A percentile compares a stretch with the other conserved stretches of the same genome.
Evolutionary conservation across 2,797 vertebrate genomes (phyloP).

Genomic region (Sebastolobus altivelis): DNA sequence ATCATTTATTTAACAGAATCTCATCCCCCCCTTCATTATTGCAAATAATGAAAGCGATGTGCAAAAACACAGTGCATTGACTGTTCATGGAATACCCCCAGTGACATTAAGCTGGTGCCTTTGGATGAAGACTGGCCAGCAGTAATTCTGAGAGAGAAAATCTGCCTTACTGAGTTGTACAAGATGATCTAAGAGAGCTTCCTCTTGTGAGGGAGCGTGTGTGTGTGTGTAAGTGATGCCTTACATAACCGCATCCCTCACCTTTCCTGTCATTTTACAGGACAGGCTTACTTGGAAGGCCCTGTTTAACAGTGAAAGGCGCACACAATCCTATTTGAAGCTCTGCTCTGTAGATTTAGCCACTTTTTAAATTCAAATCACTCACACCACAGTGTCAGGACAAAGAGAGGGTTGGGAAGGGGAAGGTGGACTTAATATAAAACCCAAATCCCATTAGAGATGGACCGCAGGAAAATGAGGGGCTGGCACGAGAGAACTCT

Average conservation of each 20-base stretch:
- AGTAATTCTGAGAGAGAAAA: slow-evolving; percentile 33
- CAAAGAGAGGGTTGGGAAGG: slow-evolving; percentile 64
- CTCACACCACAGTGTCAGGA: slow-evolving; percentile 77
- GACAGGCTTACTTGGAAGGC: slow-evolving; percentile 78
- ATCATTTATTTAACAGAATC: slow-evolving; percentile 55
- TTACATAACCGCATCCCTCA: slow-evolving; percentile 78
- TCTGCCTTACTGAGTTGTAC: slow-evolving; percentile 21
- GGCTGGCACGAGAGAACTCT: slow-evolving; percentile 81
- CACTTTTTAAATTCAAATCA: slow-evolving; percentile 86
- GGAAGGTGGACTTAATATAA: slow-evolving; percentile 84
- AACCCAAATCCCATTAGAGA: slow-evolving; percentile 89
- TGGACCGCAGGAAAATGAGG: slow-evolving; percentile 83
- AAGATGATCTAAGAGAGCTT: slow-evolving; percentile 33
- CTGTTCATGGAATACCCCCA: slow-evolving; percentile 17
- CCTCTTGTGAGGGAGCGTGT: slow-evolving; percentile 39
- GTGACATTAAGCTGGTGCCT: slow-evolving; percentile 30
- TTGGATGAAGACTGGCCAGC: slow-evolving; percentile 13
- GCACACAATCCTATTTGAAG: slow-evolving; percentile 79
- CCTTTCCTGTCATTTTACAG: slow-evolving; percentile 81
- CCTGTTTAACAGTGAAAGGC: slow-evolving; percentile 76
- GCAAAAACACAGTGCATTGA: slow-evolving; percentile 32
- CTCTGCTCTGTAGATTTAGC: slow-evolving; percentile 80
- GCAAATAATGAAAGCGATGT: slow-evolving; percentile 46
- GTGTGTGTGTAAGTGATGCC: slow-evolving; percentile 61
- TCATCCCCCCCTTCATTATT: slow-evolving; percentile 37